These are phyloP conservation scores for Epistrophe grossulariae DNA, from an alignment of 2,888 invertebrate species.

Conservation along the genomic window DNA sequence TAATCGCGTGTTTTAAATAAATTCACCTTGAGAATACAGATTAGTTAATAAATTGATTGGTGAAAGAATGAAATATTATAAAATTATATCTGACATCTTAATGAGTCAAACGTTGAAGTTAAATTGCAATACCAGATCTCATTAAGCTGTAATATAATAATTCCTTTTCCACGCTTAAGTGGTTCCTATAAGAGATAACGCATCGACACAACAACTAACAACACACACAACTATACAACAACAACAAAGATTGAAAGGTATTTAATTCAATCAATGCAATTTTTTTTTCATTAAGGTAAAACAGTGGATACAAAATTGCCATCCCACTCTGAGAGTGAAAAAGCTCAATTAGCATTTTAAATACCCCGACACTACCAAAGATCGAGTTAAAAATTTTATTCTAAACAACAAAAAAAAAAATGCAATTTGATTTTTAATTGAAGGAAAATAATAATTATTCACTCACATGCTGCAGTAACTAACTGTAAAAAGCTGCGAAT, in stretches of 20 bases:
- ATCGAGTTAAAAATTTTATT: slow-evolving; percentile 21
- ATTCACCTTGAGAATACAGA: slow-evolving; percentile 45
- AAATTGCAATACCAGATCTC: background rate
- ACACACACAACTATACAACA: background rate
- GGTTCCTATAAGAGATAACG: slow-evolving; percentile 33
- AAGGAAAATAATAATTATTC: slow-evolving; percentile 27
- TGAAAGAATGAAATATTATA: slow-evolving; percentile 22
- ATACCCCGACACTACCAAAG: slow-evolving; percentile 13
- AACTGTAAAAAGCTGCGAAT: slow-evolving; percentile 21
- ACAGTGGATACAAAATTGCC: slow-evolving; percentile 41
- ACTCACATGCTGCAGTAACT: slow-evolving; percentile 30
- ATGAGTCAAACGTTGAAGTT: slow-evolving; percentile 46
- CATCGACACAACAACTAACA: slow-evolving; percentile 1
- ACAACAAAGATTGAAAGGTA: slow-evolving; percentile 1
- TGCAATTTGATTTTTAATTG: slow-evolving; percentile 64
- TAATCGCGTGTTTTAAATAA: slow-evolving; percentile 35
- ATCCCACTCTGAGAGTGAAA: slow-evolving; percentile 4
- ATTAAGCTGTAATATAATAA: slow-evolving; percentile 34
- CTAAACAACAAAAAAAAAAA: slow-evolving; percentile 5
- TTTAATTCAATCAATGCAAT: slow-evolving; percentile 39
- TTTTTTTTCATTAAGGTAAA: slow-evolving; percentile 26
- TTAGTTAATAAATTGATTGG: slow-evolving; percentile 38
- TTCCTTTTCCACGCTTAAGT: slow-evolving; percentile 26
- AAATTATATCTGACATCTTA: slow-evolving; percentile 54
- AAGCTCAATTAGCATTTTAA: slow-evolving; percentile 51